Evolutionary conservation across 2,888 invertebrate species (phyloP).

Genomic region (Neuroscelio doddi): DNA sequence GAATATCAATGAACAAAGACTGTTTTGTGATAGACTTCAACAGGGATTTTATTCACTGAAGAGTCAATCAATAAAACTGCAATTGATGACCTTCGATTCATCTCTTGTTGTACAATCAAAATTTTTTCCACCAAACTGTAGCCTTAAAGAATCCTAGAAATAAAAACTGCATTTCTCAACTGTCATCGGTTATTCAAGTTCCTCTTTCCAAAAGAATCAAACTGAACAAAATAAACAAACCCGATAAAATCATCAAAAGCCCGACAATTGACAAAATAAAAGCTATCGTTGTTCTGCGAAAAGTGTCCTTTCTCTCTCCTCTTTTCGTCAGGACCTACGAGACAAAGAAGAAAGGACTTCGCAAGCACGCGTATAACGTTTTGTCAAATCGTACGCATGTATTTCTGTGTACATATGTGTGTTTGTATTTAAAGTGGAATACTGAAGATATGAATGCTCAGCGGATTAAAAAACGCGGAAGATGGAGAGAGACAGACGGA

Average conservation of each 20-base stretch:
- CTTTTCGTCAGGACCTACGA: slow-evolving; percentile 24
- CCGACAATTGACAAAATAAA: slow-evolving; percentile 29
- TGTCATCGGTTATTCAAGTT: slow-evolving; percentile 1
- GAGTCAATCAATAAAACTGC: too few relatives aligned
- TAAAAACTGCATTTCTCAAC: background rate
- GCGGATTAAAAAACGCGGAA: slow-evolving; percentile 66
- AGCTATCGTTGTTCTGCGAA: slow-evolving; percentile 15
- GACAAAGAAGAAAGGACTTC: slow-evolving; percentile 20
- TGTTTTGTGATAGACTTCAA: too few relatives aligned
- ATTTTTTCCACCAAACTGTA: background rate
- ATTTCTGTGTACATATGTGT: slow-evolving; percentile 20
- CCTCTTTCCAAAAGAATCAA: background rate
- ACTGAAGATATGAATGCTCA: slow-evolving; percentile 67
- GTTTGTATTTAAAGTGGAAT: slow-evolving; percentile 57
- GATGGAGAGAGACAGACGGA: slow-evolving; percentile 24
- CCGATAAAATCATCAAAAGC: slow-evolving; percentile 2
- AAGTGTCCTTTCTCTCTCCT: slow-evolving; percentile 29
- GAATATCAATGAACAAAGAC: too few relatives aligned
- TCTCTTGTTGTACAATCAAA: background rate
- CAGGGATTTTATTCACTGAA: background rate
- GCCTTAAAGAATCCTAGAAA: background rate
- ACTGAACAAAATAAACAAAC: too few relatives aligned
- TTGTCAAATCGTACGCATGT: too few relatives aligned
- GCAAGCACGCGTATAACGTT: slow-evolving; percentile 23
- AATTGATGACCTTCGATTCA: too few relatives aligned